phyloP scores from a whole-genome alignment of 1,140 invertebrate genomes.

The Diorhabda elongata region DNA sequence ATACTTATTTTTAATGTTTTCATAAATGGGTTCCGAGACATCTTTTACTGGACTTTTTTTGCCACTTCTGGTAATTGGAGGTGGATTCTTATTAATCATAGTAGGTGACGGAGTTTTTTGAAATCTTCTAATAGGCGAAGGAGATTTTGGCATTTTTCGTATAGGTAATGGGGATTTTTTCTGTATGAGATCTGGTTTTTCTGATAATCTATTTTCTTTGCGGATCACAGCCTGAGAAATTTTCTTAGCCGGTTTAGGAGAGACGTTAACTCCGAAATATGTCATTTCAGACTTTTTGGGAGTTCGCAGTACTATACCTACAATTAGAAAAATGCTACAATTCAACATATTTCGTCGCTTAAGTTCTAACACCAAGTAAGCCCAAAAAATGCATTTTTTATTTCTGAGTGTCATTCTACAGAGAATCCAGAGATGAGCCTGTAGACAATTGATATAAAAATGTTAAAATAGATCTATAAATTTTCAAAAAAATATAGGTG shows the following conservation, averaged over 20 bases:
- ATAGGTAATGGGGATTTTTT: slow-evolving; percentile 25
- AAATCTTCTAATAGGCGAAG: slow-evolving; percentile 17
- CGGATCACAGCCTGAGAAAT: slow-evolving; percentile 30
- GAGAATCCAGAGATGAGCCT: too few relatives aligned
- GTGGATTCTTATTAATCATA: neutral
- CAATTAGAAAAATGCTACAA: neutral
- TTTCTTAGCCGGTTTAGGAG: slow-evolving; percentile 27
- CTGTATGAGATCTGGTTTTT: slow-evolving; percentile 41
- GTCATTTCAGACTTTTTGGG: slow-evolving; percentile 45
- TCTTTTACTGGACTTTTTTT: neutral
- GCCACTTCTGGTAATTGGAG: neutral
- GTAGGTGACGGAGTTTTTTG: slow-evolving; percentile 5
- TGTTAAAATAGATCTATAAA: too few relatives aligned
- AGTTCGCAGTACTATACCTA: slow-evolving; percentile 38
- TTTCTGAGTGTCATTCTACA: too few relatives aligned
- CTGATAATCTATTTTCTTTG: slow-evolving; percentile 28
- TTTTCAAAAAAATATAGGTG: too few relatives aligned
- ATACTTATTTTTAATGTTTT: slow-evolving; percentile 35
- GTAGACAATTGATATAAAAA: too few relatives aligned
- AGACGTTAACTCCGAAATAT: slow-evolving; percentile 41
- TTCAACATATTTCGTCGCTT: too few relatives aligned
- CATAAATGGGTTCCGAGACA: slow-evolving; percentile 37
- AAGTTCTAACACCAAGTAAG: too few relatives aligned
- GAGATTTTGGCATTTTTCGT: slow-evolving; percentile 24
- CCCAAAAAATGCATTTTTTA: too few relatives aligned